phyloP scores from a whole-genome alignment of 2,113 vertebrate species.

The Brachyhypopomus gauderio region DNA sequence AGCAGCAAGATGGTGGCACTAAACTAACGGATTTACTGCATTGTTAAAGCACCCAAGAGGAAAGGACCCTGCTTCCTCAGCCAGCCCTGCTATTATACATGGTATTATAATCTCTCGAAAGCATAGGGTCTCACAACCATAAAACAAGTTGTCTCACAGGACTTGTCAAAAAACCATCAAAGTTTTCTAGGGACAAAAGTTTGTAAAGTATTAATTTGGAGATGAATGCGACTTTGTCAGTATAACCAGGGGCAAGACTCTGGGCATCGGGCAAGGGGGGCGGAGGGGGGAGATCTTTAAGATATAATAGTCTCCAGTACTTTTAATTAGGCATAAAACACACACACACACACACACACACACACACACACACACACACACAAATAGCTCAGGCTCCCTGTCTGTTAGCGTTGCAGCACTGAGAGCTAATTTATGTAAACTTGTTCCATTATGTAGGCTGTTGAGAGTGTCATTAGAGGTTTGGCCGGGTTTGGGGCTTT shows the following conservation, averaged over 20 bases:
- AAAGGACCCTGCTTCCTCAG: constrained; percentile 63
- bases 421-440: constrained; percentile 79
- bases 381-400: constrained; percentile 65
- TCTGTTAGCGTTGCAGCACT: constrained; percentile 67
- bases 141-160: background rate
- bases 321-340: constrained; percentile 70
- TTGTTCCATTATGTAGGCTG: constrained; percentile 77
- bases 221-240: constrained; percentile 40
- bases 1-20: constrained; percentile 64
- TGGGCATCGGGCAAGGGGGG: constrained; percentile 5
- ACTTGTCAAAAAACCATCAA: constrained; percentile 62
- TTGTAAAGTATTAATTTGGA: constrained; percentile 56
- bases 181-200: constrained; percentile 58
- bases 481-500: constrained; percentile 64
- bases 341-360: constrained; percentile 23
- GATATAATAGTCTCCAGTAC: constrained; percentile 57
- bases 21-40: constrained; percentile 70
- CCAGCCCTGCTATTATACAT: constrained; percentile 30
- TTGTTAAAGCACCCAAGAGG: constrained; percentile 66
- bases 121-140: constrained; percentile 51
- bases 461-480: constrained; percentile 74
- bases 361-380: constrained; percentile 57
- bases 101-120: constrained; percentile 68
- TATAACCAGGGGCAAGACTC: constrained; percentile 44
- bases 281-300: constrained; percentile 56